Percentiles rank a stretch among this genome's conserved stretches.
phyloP scores from a whole-genome alignment of 2,888 invertebrate genomes.

The Harpagoxenus sublaevis region DNA sequence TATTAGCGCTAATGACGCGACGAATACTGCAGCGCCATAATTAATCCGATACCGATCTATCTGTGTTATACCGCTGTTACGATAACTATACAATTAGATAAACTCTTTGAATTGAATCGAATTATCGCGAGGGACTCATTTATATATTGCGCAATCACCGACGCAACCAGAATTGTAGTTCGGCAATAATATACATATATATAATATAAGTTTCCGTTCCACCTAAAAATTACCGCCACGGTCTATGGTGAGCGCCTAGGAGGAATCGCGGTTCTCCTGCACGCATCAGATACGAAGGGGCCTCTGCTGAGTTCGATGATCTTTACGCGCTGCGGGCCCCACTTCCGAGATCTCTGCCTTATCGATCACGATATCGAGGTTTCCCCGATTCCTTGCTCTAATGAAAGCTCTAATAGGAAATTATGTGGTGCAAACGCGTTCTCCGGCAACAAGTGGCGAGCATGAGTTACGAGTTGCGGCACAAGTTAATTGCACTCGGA shows the following conservation, averaged over 20 bases:
- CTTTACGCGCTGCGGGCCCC: constrained; percentile 34
- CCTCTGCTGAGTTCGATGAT: constrained; percentile 69
- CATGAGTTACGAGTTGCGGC: constrained; percentile 8
- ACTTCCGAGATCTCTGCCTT: constrained; percentile 58
- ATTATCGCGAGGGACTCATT: background rate
- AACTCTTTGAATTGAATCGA: background rate
- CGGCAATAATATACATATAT: no score
- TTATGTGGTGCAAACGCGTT: constrained; percentile 20
- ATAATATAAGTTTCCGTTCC: background rate
- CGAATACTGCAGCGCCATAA: background rate
- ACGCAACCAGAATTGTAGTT: background rate
- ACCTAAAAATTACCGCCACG: constrained; percentile 57
- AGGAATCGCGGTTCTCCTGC: constrained; percentile 62
- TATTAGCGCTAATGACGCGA: constrained; percentile 32
- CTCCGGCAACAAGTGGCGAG: constrained; percentile 12
- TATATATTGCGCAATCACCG: background rate
- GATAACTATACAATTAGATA: background rate
- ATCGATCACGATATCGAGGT: constrained; percentile 56
- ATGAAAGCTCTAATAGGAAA: constrained; percentile 35
- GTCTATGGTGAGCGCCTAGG: constrained; percentile 64
- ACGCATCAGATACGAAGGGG: constrained; percentile 59
- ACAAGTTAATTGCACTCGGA: constrained; percentile 30
- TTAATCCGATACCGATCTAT: constrained; percentile 18
- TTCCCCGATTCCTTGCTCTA: constrained; percentile 12
- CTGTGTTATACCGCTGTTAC: background rate